Evolutionary conservation across 2,888 invertebrate genomes (phyloP), one percentile per base, ranked within the genome.

Genomic region (Drosophila histrio): DNA sequence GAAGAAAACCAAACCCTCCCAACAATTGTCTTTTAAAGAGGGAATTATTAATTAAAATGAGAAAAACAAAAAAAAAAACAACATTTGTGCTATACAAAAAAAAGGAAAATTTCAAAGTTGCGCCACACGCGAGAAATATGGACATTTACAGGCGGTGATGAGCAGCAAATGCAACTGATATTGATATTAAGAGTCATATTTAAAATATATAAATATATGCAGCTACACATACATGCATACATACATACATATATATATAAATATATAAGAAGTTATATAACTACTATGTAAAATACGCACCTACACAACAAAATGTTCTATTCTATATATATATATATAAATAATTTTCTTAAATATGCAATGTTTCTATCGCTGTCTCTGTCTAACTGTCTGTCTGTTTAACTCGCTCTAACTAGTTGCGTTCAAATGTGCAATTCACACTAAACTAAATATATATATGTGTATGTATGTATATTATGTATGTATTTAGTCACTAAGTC

Each of bases 111-210:
- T 52, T 34, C 43, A 52, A 52, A 43, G 57, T 57, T 52, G 34
- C 44, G 46, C 56, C 43, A 41, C 53, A 39, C 13, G 17, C 44
- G 44, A 13, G 26, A 44, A 28, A 44, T 5, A 43, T n/a, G 19
- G 17, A 24, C 26, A n/a, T n/a, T n/a, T n/a, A n/a, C n/a, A n/a
- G n/a, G n/a, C 19, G 19, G 46, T 41, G 46, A 72, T 39, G 43
- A 64, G 47, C 52, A 54, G 36, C 39, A 26, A 56, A 49, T 65
- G 58, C 67, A 61, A 47, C 56, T 52, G 53, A 50, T 72, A 54
- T 61, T 67, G 69, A 54, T 68, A 58, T 62, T 60, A 66, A 54
- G 62, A 72, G 69, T 72, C 72, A 74, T 69, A 69, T 58, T 69
- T 74, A 58, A 53, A 53, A 38, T 21, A 59, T 32, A 19, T 26